Percentiles rank a stretch among this genome's conserved stretches.
Conservation (phyloP, 2,888 invertebrate genomes). For the Brenthis ino region DNA sequence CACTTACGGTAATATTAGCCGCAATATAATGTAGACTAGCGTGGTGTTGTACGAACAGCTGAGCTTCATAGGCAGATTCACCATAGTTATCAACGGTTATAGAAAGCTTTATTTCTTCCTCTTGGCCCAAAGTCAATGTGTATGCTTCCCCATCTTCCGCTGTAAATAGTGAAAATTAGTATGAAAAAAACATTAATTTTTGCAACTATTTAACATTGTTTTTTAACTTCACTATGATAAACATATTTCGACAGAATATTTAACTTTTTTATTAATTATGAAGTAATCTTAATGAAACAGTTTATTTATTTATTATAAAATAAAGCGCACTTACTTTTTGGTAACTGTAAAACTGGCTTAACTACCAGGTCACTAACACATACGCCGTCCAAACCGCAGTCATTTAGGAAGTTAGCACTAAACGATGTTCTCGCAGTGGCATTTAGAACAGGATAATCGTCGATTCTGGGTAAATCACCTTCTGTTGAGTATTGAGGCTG, state of each 20-base stretch:
- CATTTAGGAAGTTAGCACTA: slow-evolving; percentile 93
- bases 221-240: too few relatives aligned
- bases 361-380: slow-evolving; percentile 92
- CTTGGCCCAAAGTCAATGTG: slow-evolving; percentile 85
- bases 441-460: slow-evolving; percentile 93
- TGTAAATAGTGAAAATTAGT: slow-evolving; percentile 45
- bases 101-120: slow-evolving; percentile 89
- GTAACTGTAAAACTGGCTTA: slow-evolving; percentile 83
- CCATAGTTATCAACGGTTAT: slow-evolving; percentile 89
- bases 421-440: slow-evolving; percentile 91
- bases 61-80: slow-evolving; percentile 95
- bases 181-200: too few relatives aligned
- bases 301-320: neutral
- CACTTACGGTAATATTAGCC: slow-evolving; percentile 84
- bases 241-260: too few relatives aligned
- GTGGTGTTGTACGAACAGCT: slow-evolving; percentile 90
- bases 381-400: slow-evolving; percentile 93
- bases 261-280: too few relatives aligned
- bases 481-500: slow-evolving; percentile 80
- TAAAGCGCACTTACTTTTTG: slow-evolving; percentile 69
- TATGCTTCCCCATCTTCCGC: slow-evolving; percentile 72
- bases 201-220: too few relatives aligned
- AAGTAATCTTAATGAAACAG: too few relatives aligned
- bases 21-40: slow-evolving; percentile 90
- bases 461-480: slow-evolving; percentile 86